These are phyloP conservation scores for Ophiodon elongatus DNA, from an alignment of 2,113 vertebrate genomes.

Conservation along the genomic window DNA sequence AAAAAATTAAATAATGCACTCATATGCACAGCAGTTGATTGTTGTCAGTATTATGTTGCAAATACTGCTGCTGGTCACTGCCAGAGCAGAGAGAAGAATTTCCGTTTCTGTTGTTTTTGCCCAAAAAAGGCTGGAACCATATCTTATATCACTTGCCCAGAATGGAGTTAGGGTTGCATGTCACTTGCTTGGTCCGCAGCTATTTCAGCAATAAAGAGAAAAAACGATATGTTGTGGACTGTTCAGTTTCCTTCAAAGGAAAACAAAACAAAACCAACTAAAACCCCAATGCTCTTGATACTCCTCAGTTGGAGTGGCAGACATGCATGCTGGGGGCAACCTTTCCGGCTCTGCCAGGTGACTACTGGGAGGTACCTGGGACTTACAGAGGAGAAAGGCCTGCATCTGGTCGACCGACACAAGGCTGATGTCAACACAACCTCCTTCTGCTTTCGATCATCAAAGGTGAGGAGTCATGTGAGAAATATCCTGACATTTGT, in stretches of 20 bases:
- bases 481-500: background rate
- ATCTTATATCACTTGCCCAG: constrained; percentile 9
- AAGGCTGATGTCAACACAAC: constrained; percentile 91
- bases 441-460: constrained; percentile 92
- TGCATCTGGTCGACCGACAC: constrained; percentile 91
- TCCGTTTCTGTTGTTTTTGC: background rate
- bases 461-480: constrained; percentile 87
- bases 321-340: constrained; percentile 93
- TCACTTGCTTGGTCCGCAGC: background rate
- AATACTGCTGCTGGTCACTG: background rate
- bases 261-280: background rate
- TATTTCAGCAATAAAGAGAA: background rate
- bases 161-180: constrained; percentile 3
- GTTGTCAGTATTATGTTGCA: background rate
- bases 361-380: constrained; percentile 94
- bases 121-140: background rate
- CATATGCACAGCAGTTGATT: too few relatives aligned
- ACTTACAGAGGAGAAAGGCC: constrained; percentile 89
- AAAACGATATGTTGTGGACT: background rate
- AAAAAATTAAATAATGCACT: background rate
- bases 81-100: background rate
- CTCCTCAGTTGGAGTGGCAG: constrained; percentile 92
- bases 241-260: background rate
- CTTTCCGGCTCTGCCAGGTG: constrained; percentile 92
- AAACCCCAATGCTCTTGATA: background rate